phyloP scores from a whole-genome alignment of 2,797 vertebrate genomes.

The Phrynocephalus vlangalii region DNA sequence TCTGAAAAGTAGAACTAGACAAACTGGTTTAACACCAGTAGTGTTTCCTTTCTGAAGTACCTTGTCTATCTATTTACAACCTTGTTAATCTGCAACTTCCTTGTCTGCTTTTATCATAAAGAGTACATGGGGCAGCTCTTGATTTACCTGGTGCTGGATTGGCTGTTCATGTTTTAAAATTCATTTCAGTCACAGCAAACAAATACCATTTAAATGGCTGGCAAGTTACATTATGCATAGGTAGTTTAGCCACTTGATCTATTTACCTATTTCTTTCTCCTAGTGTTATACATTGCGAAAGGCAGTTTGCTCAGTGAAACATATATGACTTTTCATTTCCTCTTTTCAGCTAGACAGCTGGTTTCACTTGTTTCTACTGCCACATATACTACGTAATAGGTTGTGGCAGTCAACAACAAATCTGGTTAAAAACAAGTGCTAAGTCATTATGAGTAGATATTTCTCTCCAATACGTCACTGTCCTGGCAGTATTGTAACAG shows the following conservation, averaged over 20 bases:
- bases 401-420: conserved; percentile 20
- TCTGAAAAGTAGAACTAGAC: background rate
- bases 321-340: conserved; percentile 54
- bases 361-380: conserved; percentile 44
- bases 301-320: background rate
- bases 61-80: background rate
- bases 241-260: background rate
- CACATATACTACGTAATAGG: conserved; percentile 54
- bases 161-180: background rate
- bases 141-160: background rate
- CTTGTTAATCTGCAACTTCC: background rate
- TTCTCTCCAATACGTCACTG: conserved; percentile 1
- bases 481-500: background rate
- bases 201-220: background rate
- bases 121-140: background rate
- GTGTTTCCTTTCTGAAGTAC: background rate
- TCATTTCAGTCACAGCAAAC: background rate
- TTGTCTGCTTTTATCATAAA: background rate
- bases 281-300: background rate
- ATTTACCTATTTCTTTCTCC: conserved; percentile 11
- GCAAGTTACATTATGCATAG: background rate
- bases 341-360: conserved; percentile 29
- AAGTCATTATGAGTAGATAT: conserved; percentile 72
- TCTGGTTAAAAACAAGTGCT: conserved; percentile 56
- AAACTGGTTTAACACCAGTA: background rate